Conservation (phyloP, 2,797 vertebrate species). For the Fratercula arctica region DNA sequence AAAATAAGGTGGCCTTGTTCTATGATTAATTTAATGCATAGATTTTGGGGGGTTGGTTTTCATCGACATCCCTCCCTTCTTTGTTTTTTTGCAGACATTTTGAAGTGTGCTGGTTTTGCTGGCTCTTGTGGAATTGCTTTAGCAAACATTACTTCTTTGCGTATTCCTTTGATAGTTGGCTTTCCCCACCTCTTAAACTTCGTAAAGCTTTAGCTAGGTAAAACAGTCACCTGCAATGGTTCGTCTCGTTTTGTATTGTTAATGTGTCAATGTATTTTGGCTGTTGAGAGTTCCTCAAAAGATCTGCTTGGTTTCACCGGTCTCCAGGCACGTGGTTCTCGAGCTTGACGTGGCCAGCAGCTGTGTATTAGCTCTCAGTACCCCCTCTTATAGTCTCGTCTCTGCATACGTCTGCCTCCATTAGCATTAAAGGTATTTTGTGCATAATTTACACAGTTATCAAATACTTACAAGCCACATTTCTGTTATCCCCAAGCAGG, state of each 20-base stretch:
- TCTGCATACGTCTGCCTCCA: background rate
- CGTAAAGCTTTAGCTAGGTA: background rate
- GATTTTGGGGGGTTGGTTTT: background rate
- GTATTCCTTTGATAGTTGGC: background rate
- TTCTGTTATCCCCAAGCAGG: constrained; percentile 33
- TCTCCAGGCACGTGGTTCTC: background rate
- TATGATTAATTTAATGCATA: background rate
- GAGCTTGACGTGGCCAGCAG: background rate
- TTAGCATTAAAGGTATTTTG: constrained; percentile 35
- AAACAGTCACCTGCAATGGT: background rate
- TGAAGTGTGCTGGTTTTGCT: background rate
- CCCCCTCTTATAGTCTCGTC: background rate
- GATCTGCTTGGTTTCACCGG: background rate
- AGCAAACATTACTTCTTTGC: background rate
- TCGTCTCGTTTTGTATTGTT: background rate
- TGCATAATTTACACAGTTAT: constrained; percentile 47
- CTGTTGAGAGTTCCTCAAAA: background rate
- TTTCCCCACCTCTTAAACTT: background rate
- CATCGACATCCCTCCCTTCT: background rate
- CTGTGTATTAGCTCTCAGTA: background rate
- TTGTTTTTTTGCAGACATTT: background rate
- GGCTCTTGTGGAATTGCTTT: background rate
- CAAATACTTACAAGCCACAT: constrained; percentile 26
- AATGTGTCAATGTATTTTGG: background rate
- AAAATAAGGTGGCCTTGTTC: background rate